These are phyloP conservation scores for Pseudochirops corinnae DNA, from an alignment of 2,797 vertebrate genomes.

Conservation along the genomic window DNA sequence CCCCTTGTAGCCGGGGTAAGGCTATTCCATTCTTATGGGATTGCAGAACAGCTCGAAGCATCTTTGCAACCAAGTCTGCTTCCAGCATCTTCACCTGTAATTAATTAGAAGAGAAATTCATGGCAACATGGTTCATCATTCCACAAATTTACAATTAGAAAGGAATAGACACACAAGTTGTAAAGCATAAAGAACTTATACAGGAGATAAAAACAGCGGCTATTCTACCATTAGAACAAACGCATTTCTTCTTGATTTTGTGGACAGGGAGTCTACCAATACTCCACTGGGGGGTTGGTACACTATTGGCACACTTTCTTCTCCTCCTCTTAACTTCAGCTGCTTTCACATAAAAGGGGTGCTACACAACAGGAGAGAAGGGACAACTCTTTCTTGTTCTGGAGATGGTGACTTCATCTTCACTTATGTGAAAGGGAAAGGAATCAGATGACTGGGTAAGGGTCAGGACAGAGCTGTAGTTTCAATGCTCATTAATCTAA, in stretches of 20 bases:
- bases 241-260: not conserved
- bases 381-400: not conserved
- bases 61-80: constrained; percentile 90
- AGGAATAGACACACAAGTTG: not conserved
- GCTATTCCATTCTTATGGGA: constrained; percentile 90
- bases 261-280: not conserved
- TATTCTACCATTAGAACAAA: not conserved
- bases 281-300: not conserved
- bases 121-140: constrained; percentile 8
- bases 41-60: constrained; percentile 92
- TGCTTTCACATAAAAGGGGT: not conserved
- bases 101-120: constrained; percentile 59
- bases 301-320: not conserved
- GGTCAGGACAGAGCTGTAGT: not conserved
- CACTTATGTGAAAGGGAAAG: not conserved
- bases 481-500: not conserved
- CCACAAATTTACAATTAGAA: constrained; percentile 4
- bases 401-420: not conserved
- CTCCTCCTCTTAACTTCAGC: not conserved
- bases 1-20: constrained; percentile 87
- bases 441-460: not conserved
- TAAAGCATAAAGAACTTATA: not conserved
- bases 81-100: constrained; percentile 88
- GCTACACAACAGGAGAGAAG: not conserved
- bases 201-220: not conserved